Evolutionary conservation across 2,113 vertebrate genomes (phyloP).

Genomic region (Martes martes): DNA sequence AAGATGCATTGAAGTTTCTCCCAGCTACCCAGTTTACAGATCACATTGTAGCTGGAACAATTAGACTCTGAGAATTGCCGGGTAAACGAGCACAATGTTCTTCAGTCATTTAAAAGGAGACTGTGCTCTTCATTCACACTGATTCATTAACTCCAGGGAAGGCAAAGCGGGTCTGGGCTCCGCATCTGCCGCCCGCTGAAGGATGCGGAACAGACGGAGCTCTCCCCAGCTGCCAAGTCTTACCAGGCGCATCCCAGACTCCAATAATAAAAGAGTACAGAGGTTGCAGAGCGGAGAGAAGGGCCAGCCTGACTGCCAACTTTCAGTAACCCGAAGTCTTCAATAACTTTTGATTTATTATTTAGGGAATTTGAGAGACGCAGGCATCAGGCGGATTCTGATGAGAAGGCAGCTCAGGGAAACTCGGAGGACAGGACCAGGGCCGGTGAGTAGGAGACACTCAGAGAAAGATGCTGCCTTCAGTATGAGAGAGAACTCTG

Average conservation of each 20-base stretch:
- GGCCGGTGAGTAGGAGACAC: rapidly evolving
- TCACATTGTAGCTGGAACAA: constrained; percentile 72
- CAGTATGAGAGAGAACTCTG: background rate
- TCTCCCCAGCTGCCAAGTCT: background rate
- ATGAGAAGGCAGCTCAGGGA: background rate
- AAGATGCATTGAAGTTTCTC: constrained; percentile 81
- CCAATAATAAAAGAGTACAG: constrained; percentile 19
- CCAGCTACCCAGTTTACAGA: constrained; percentile 73
- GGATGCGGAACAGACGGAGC: background rate
- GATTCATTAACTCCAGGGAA: constrained; percentile 66
- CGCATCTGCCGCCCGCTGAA: background rate
- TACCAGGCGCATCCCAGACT: background rate
- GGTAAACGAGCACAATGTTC: constrained; percentile 48
- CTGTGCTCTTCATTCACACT: constrained; percentile 24
- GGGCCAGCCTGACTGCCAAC: background rate
- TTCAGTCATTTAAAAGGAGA: constrained; percentile 65
- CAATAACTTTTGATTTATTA: constrained; percentile 56
- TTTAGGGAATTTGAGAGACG: constrained; percentile 42
- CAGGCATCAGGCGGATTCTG: background rate
- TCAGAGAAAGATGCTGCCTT: background rate
- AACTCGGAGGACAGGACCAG: background rate
- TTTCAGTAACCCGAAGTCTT: background rate
- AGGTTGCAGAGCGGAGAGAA: constrained; percentile 8
- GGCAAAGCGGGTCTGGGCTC: background rate
- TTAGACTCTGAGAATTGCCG: constrained; percentile 66